These are phyloP conservation scores for Thamnophis elegans DNA, from an alignment of 2,797 vertebrate species.

Conservation along the genomic window DNA sequence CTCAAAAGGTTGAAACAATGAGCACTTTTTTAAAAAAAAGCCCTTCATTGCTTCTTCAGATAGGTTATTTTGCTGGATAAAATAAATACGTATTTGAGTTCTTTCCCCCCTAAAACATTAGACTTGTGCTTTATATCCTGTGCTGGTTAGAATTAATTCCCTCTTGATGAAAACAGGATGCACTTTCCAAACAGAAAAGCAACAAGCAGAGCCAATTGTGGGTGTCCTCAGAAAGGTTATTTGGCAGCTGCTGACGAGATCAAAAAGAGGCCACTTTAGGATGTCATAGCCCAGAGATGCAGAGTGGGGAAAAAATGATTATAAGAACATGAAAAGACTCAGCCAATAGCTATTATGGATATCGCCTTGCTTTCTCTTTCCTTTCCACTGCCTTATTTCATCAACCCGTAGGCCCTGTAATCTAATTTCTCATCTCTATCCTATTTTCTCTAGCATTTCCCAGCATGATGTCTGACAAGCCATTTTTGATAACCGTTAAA, in stretches of 20 bases:
- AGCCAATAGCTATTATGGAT: neutral
- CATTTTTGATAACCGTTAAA: slow-evolving; percentile 7
- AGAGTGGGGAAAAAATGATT: neutral
- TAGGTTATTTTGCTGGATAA: slow-evolving; percentile 7
- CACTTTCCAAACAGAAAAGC: slow-evolving; percentile 20
- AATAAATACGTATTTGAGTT: slow-evolving; percentile 24
- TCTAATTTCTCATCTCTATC: slow-evolving; percentile 22
- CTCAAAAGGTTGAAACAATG: slow-evolving; percentile 12
- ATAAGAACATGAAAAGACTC: slow-evolving; percentile 10
- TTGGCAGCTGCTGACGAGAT: neutral
- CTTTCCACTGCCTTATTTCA: neutral
- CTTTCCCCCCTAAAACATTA: slow-evolving; percentile 21
- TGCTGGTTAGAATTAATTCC: slow-evolving; percentile 4
- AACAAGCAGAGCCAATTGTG: slow-evolving; percentile 9
- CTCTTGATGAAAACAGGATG: slow-evolving; percentile 15
- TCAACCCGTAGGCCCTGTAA: neutral
- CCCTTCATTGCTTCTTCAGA: slow-evolving; percentile 17
- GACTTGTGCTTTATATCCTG: slow-evolving; percentile 16
- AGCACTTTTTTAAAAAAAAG: no score
- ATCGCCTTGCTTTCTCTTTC: neutral
- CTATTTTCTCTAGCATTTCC: slow-evolving; percentile 16
- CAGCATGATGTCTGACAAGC: slow-evolving; percentile 16
- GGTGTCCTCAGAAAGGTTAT: slow-evolving; percentile 4
- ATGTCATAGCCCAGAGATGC: slow-evolving; percentile 2
- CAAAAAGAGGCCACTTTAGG: neutral